Conservation (phyloP, 2,797 vertebrate genomes). For the Sebastes iracundus region DNA sequence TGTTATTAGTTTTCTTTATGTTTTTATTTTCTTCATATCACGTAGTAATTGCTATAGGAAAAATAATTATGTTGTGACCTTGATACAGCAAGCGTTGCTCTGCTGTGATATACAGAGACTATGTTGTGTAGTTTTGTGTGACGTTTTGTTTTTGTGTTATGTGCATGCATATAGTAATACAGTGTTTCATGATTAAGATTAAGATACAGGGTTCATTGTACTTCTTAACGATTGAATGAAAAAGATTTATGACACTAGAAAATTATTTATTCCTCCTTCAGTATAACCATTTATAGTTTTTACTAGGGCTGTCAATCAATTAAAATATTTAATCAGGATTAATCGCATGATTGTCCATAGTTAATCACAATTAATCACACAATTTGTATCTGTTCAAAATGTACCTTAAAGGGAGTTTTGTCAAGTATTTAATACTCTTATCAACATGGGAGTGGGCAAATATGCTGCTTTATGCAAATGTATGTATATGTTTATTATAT, state of each 20-base stretch:
- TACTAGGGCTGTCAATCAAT: too few relatives aligned
- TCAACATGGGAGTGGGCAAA: too few relatives aligned
- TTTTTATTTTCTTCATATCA: not conserved
- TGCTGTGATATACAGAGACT: not conserved
- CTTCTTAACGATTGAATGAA: not conserved
- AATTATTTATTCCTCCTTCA: not conserved
- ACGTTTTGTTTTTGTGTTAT: not conserved
- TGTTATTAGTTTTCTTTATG: not conserved
- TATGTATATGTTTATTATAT: too few relatives aligned
- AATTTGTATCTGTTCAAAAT: too few relatives aligned
- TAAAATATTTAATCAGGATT: fast-evolving
- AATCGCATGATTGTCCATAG: too few relatives aligned
- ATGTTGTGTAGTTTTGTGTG: not conserved
- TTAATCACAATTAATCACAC: too few relatives aligned
- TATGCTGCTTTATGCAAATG: too few relatives aligned
- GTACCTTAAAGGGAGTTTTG: too few relatives aligned
- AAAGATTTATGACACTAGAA: not conserved
- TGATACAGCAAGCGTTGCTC: not conserved
- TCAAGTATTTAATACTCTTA: too few relatives aligned
- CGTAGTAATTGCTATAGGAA: not conserved
- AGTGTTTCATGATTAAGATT: not conserved
- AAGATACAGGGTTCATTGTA: not conserved
- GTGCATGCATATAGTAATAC: not conserved
- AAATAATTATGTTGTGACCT: not conserved
- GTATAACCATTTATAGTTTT: not conserved